Evolutionary conservation across 2,797 vertebrate species (phyloP), one percentile per base, ranked within the genome.

Genomic region (Alcedo atthis): DNA sequence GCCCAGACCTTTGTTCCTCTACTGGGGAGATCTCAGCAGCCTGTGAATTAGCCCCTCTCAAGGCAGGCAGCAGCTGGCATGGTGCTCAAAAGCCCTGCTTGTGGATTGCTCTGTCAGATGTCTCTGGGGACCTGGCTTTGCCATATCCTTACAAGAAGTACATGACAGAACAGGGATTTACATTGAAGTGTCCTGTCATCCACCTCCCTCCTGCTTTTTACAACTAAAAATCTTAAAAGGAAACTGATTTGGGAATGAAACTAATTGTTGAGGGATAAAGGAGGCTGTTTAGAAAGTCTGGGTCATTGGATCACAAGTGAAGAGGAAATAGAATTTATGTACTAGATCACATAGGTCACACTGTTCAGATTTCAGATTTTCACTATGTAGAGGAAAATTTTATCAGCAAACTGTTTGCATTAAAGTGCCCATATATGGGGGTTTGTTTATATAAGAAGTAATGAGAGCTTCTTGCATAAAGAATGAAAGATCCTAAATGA

Each of bases 391-490:
- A 87, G 22, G 21, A 88, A 78, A 82, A 68, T 59, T 64, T 90
- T 93, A 61, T 81, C 82, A 78, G 70, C 17, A 76, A 87, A 66
- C 20, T 42, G 3, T 87, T 87, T 73, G 37, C 48, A 70, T 61
- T 88, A 84, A 53, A 32, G 35, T 40, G 32, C 21, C 30, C 11
- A 4, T 81, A 33, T 79, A 37, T 8, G 51, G 5, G 33, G 37
- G 15, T 48, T 87, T 93, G 57, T 74, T 92, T 82, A 77, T 64
- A 62, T 64, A 74, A 86, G 61, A 87, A 91, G 69, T 59, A 84
- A 94, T 21, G 55, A 86, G 80, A 88, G 68, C 40, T 62, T 40
- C 43, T 88, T 91, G 13, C 61, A 55, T 35, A 37, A 75, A 84
- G 85, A 87, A 68, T 30, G 48, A 80, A 64, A 74, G 49, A 87